Evolutionary conservation across 1,140 invertebrate species (phyloP).

Genomic region (Drosophila dunni): DNA sequence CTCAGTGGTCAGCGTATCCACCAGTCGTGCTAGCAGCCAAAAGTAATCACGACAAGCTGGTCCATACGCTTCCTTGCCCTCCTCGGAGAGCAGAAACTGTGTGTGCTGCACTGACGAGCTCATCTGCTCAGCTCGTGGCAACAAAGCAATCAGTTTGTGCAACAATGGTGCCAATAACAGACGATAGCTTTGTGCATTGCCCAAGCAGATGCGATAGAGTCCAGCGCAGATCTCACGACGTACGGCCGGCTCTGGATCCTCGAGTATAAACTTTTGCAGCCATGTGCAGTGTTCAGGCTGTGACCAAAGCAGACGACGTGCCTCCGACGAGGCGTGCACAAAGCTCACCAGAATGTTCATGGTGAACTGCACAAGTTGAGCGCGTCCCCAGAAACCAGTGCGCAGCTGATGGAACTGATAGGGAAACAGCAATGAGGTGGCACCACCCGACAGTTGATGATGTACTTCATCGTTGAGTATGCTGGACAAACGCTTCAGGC

Average conservation of each 20-base stretch:
- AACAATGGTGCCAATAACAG: slow-evolving; percentile 91
- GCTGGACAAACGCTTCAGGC: slow-evolving; percentile 92
- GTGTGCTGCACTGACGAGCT: slow-evolving; percentile 87
- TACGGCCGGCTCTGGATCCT: slow-evolving; percentile 94
- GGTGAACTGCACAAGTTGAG: slow-evolving; percentile 93
- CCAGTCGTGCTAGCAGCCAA: slow-evolving; percentile 94
- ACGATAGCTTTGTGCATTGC: slow-evolving; percentile 87
- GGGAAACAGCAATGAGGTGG: slow-evolving; percentile 87
- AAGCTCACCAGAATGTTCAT: slow-evolving; percentile 93
- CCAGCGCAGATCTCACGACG: slow-evolving; percentile 95
- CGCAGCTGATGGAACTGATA: slow-evolving; percentile 89
- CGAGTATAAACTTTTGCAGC: slow-evolving; percentile 91
- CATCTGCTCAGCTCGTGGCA: slow-evolving; percentile 94
- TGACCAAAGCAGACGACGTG: slow-evolving; percentile 88
- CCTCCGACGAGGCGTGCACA: slow-evolving; percentile 90
- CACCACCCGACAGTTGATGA: slow-evolving; percentile 79
- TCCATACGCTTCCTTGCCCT: slow-evolving; percentile 96
- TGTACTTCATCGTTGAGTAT: slow-evolving; percentile 94
- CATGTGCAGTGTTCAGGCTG: slow-evolving; percentile 89
- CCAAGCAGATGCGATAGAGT: slow-evolving; percentile 93
- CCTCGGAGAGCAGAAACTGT: slow-evolving; percentile 88
- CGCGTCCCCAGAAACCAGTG: slow-evolving; percentile 94
- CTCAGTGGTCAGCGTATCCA: slow-evolving; percentile 93
- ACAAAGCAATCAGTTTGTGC: slow-evolving; percentile 91
- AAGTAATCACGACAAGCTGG: slow-evolving; percentile 97